Percentiles rank a stretch among this genome's conserved stretches.
These are phyloP conservation scores for Cydia fagiglandana DNA, from an alignment of 1,140 invertebrate species.

Conservation along the genomic window DNA sequence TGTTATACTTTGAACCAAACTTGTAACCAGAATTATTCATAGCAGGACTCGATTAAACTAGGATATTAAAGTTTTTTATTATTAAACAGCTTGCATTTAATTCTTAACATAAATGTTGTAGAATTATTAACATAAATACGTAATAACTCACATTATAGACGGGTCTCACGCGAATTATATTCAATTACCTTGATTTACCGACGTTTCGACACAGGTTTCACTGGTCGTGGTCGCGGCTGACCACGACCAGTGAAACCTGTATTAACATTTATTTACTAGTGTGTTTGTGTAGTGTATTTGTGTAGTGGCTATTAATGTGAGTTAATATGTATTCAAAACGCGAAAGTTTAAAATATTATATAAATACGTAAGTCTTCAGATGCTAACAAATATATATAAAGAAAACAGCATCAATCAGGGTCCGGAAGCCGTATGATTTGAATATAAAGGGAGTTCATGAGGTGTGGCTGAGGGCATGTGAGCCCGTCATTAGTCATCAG, in stretches of 20 bases:
- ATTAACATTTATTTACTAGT: too few relatives aligned
- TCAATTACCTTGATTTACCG: too few relatives aligned
- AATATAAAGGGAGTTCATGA: slow-evolving; percentile 67
- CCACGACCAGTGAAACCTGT: too few relatives aligned
- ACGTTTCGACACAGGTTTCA: too few relatives aligned
- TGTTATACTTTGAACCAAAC: slow-evolving; percentile 23
- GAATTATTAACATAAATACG: neutral
- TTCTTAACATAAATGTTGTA: neutral
- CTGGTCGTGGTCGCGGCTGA: too few relatives aligned
- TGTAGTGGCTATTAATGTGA: too few relatives aligned
- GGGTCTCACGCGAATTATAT: too few relatives aligned
- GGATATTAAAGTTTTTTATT: neutral
- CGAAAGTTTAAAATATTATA: too few relatives aligned
- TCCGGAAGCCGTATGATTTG: slow-evolving; percentile 71
- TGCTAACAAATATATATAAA: slow-evolving; percentile 56
- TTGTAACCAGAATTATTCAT: slow-evolving; percentile 19
- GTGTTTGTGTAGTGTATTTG: too few relatives aligned
- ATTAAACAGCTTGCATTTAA: neutral
- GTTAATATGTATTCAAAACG: too few relatives aligned
- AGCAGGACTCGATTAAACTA: slow-evolving; percentile 18
- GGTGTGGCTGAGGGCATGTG: slow-evolving; percentile 54
- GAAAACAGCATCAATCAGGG: slow-evolving; percentile 73
- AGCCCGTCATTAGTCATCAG: slow-evolving; percentile 74
- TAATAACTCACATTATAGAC: too few relatives aligned
- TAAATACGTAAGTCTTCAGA: slow-evolving; percentile 40